These are phyloP conservation scores for Blastobasis lacticolella DNA, from an alignment of 2,888 invertebrate genomes.

Conservation along the genomic window DNA sequence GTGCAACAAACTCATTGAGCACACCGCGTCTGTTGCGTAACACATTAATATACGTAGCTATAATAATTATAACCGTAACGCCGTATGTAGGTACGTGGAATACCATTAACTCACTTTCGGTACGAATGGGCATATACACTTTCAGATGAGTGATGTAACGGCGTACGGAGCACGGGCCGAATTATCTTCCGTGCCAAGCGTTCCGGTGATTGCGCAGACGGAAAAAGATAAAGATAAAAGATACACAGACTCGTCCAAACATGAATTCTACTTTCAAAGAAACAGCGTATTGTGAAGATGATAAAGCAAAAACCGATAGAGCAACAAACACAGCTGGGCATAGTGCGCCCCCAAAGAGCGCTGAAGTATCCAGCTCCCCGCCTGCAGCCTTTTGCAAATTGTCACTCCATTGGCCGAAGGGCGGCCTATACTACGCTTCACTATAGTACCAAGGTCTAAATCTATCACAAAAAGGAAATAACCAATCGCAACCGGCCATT, in stretches of 20 bases:
- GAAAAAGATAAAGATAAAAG: conserved; percentile 24
- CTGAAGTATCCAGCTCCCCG: too few species aligned
- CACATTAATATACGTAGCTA: conserved; percentile 9
- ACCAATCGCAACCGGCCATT: too few species aligned
- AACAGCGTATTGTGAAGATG: conserved; percentile 3
- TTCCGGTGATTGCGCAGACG: conserved; percentile 30
- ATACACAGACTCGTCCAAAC: conserved; percentile 3
- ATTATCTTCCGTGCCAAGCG: conserved; percentile 22
- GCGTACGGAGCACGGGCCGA: conserved; percentile 30
- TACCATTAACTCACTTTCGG: conserved; percentile 62
- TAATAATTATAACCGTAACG: conserved; percentile 5
- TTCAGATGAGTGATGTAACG: conserved; percentile 45
- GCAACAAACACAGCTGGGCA: conserved; percentile 7
- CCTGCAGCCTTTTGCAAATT: too few species aligned
- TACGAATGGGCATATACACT: conserved; percentile 43
- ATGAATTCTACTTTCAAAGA: conserved; percentile 11
- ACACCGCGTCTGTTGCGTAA: not conserved
- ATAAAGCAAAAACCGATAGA: conserved; percentile 10
- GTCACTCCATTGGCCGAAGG: too few species aligned
- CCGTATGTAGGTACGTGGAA: conserved; percentile 20
- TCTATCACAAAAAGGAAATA: too few species aligned
- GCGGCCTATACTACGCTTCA: too few species aligned
- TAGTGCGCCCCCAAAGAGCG: too few species aligned
- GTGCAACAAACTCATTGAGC: conserved; percentile 14
- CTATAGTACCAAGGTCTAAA: too few species aligned